Base-by-base conservation (phyloP, 2,797 vertebrate genomes). In the Pseudomugil tenellus region DNA sequence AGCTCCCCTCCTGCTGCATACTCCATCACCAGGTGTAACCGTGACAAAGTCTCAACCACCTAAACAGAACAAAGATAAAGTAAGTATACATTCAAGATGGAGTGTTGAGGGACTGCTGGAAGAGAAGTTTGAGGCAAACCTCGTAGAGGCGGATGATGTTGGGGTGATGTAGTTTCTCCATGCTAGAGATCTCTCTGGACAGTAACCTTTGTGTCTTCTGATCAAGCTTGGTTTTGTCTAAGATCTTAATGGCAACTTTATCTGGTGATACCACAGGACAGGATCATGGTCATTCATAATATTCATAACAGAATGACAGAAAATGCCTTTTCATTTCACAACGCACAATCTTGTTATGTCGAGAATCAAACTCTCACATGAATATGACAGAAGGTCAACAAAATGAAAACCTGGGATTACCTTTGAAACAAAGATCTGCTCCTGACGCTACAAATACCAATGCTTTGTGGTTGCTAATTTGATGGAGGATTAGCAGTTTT, bases 211-310 rank as follows among this genome's bases (percentile, higher is more conserved):
- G 97, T 2, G 97, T 99, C 87, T 98, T 99, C 90, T 95, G 95
- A 83, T 99, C 98, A 81, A 99, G 87, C 83, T 98, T 98, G 74
- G 96, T 97, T 92, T 99, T 99, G 88, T 99, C 98, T 77, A 99
- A 89, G 91, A 99, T 98, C 92, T 99, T 99, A 81, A 99, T 98
- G 59, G 98, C 98, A 80, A 99, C 98, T 92, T 98, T 99, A 87
- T 99, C 98, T 99, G 90, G 62, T 69, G 76, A 87, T 26, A 68
- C 12, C 6, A 52, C 62, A 26, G 21, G 31, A 61, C 16, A 54
- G 66, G 4, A 69, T 26, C 25, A 53, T 28, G 2, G 6, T 59
- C 7, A 70, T 6, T 3, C 19, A 8, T n/a, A 55, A 5, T 73
- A 6, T 3, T 19, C 43, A 11, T 26, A 16, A 66, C 4, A 34